Base-by-base conservation (phyloP, 2,888 invertebrate species). In the Aproaerema taeniolella region DNA sequence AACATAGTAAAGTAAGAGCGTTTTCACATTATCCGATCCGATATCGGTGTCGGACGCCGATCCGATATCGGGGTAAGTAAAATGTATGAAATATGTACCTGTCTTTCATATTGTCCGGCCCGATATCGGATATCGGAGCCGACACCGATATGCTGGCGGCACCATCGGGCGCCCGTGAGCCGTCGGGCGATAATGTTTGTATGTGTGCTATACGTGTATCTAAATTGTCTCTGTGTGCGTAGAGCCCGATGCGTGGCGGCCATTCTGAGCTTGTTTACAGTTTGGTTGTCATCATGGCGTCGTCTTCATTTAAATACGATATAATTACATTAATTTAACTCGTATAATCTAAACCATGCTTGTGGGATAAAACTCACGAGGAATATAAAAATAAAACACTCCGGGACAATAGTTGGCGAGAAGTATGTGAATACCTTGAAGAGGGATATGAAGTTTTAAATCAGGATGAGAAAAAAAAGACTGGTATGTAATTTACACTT, bases 211-310 rank as follows among this genome's bases (percentile, higher is more conserved):
- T 45, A 49, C 45, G 46, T 43, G 39, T 45, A 47, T 46, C 41
- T 39, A 46, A 38, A 46, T 49, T 49, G 44, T 44, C 42, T 46
- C 44, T 42, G 43, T 35, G 46, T 45, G 46, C 39, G 43, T 34
- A 42, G 42, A 42, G 39, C 40, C 40, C 34, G 45, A 39, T 39
- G 46, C 42, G 42, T 40, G 42, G 48, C 45, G 40, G 43, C 38
- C 43, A 20, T 43, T 42, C 38, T 48, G 42, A 32, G 39, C 34
- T 32, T 45, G 31, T 42, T 39, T 38, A 39, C 20, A 6, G 20
- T 4, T 20, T 8, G 20, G 20, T 20, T 20, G 20, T 20, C 20
- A 20, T 20, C 20, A 20, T 20, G 20, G 20, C 20, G 20, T 20
- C 20, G 20, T 20, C 8, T 6, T 20, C 20, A 20, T 20, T 20